Base-by-base conservation (phyloP, 2,113 vertebrate species). In the Actenoides hombroni region DNA sequence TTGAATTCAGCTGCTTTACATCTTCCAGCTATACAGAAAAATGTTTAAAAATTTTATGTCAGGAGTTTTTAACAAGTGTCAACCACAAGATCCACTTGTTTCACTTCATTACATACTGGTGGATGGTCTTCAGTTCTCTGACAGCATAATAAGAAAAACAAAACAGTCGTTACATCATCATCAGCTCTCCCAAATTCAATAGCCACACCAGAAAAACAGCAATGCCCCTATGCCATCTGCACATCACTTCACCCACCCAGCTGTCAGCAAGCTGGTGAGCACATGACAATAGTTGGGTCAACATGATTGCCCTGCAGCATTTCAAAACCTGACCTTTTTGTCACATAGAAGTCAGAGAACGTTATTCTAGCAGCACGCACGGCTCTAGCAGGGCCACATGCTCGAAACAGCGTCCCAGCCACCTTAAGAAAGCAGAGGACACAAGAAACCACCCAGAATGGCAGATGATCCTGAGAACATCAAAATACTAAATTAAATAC, bases 271-370 rank as follows among this genome's bases (percentile, higher is more conserved):
- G 81, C 61, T 77, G 44, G 87, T 82, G 78, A 63, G 74, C 64
- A 75, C 83, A 84, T 8, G 3, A 87, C 78, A 90, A 89, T n/a
- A 91, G 83, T 4, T 67, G 91, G 87, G 91, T 89, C 91, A 96
- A 90, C 86, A 57, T 5, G 28, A 94, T 83, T 37, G 10, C 91
- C 89, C 94, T 76, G 91, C 80, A 97, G 96, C 91, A 77, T 92
- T 92, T 91, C 83, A 83, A 96, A 97, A 79, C 16, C 91, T 93
- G 92, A 95, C 89, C 87, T 91, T 95, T 89, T 96, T 90, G 89
- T 96, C 93, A 92, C 93, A 83, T 56, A 8, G 25, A 96, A 97
- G 92, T 96, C 95, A 95, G 76, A 94, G 87, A 95, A 76, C 25
- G 67, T 96, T 94, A 96, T 76, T 95, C 68, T 46, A 86, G 65